Percentiles rank a stretch among this genome's conserved stretches.
phyloP scores from a whole-genome alignment of 2,888 invertebrate species.

The Leucozona laternaria region DNA sequence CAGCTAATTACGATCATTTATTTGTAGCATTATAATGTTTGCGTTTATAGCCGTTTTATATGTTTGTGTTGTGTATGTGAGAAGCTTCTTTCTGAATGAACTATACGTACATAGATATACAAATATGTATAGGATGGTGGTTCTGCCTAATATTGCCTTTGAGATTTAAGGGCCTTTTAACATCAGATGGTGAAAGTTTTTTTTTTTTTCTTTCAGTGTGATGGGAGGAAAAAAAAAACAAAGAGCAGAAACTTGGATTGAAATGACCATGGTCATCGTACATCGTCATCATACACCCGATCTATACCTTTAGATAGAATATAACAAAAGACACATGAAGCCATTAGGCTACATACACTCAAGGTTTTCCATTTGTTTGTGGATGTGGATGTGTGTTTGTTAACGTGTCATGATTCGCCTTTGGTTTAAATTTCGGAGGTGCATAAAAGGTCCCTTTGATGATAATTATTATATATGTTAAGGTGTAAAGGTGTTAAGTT shows the following conservation, averaged over 20 bases:
- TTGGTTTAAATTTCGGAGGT: conserved; percentile 20
- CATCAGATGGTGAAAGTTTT: conserved; percentile 52
- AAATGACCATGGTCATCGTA: conserved; percentile 44
- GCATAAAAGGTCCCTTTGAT: conserved; percentile 22
- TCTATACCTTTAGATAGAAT: conserved; percentile 19
- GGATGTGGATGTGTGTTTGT: neutral
- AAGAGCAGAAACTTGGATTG: conserved; percentile 1
- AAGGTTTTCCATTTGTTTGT: neutral
- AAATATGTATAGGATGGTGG: too few relatives aligned
- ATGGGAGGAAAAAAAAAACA: neutral
- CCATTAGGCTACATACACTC: conserved; percentile 32
- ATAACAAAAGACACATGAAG: conserved; percentile 21
- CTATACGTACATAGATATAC: too few relatives aligned
- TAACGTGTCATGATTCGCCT: conserved; percentile 12
- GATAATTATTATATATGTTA: conserved; percentile 28
- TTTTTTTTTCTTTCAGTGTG: conserved; percentile 24
- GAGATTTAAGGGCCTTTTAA: conserved; percentile 57
- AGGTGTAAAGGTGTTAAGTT: conserved; percentile 62
- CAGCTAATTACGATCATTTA: conserved; percentile 73
- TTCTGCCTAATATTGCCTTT: conserved; percentile 26
- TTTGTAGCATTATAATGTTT: conserved; percentile 64
- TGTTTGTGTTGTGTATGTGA: neutral
- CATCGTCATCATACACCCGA: neutral
- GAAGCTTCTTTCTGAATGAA: neutral
- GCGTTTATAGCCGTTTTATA: conserved; percentile 59